phyloP scores from a whole-genome alignment of 2,888 invertebrate species.

The Cephus sareptanus region DNA sequence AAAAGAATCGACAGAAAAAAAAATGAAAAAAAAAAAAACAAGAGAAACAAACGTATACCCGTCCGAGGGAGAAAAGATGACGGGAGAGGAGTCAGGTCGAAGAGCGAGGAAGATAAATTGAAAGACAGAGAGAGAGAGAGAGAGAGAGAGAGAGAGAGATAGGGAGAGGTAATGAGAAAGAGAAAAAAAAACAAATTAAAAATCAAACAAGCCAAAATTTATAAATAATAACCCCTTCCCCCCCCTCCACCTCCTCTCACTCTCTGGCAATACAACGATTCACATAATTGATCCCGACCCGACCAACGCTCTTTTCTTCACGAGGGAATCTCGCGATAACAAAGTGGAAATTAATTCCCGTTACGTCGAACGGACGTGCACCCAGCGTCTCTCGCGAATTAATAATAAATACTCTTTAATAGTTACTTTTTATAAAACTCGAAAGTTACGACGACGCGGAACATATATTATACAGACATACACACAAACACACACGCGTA shows the following conservation, averaged over 20 bases:
- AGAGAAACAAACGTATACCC: no score
- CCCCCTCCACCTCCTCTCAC: not conserved
- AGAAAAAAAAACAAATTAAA: no score
- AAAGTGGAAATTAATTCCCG: conserved; percentile 13
- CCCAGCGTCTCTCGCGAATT: conserved; percentile 50
- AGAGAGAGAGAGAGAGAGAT: no score
- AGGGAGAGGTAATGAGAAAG: no score
- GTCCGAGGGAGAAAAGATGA: no score
- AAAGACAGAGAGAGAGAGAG: no score
- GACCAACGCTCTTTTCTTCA: no score
- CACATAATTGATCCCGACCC: not conserved
- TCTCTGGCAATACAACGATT: not conserved
- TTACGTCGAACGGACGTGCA: conserved; percentile 38
- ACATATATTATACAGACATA: not conserved
- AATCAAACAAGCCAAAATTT: conserved; percentile 6
- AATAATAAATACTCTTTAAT: conserved; percentile 56
- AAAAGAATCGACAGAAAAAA: no score
- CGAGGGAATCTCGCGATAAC: not conserved
- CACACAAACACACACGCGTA: no score
- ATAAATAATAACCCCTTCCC: not conserved
- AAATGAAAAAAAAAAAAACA: no score
- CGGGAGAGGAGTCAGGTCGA: no score
- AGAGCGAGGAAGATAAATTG: no score
- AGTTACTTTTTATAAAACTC: conserved; percentile 57
- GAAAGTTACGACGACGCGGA: conserved; percentile 31